Conservation (phyloP, 1,140 invertebrate genomes). For the Drosophila bipectinata region DNA sequence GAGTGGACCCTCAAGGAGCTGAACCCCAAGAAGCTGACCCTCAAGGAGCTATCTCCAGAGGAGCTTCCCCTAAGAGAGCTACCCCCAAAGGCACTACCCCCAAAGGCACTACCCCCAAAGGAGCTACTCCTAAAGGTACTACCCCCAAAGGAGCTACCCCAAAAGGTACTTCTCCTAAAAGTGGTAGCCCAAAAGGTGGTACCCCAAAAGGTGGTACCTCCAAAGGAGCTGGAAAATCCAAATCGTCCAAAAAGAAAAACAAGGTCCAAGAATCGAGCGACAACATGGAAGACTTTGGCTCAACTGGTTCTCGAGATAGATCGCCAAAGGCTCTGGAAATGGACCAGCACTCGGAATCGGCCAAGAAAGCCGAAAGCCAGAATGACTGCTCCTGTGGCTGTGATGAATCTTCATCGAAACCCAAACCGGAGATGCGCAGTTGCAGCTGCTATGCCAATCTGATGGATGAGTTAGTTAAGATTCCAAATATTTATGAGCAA, state of each 20-base stretch:
- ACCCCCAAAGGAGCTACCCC: too few relatives aligned
- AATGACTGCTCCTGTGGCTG: background rate
- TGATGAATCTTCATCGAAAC: background rate
- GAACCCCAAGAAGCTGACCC: too few relatives aligned
- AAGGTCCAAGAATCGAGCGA: background rate
- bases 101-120: background rate
- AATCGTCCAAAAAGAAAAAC: background rate
- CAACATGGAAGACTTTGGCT: background rate
- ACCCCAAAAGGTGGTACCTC: background rate
- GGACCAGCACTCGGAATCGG: background rate
- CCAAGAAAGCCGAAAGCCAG: background rate
- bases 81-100: too few relatives aligned
- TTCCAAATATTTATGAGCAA: too few relatives aligned
- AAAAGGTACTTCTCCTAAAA: too few relatives aligned
- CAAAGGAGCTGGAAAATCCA: background rate
- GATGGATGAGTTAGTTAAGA: background rate
- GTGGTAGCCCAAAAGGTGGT: background rate
- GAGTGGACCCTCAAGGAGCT: too few relatives aligned
- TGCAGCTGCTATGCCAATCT: conserved; percentile 30
- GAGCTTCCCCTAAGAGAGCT: too few relatives aligned
- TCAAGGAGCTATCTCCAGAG: too few relatives aligned
- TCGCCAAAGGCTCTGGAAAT: background rate
- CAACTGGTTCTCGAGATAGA: background rate
- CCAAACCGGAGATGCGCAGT: conserved; percentile 5
- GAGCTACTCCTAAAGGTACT: too few relatives aligned